phyloP scores from a whole-genome alignment of 1,140 invertebrate species.

The Leptopilina boulardi region DNA sequence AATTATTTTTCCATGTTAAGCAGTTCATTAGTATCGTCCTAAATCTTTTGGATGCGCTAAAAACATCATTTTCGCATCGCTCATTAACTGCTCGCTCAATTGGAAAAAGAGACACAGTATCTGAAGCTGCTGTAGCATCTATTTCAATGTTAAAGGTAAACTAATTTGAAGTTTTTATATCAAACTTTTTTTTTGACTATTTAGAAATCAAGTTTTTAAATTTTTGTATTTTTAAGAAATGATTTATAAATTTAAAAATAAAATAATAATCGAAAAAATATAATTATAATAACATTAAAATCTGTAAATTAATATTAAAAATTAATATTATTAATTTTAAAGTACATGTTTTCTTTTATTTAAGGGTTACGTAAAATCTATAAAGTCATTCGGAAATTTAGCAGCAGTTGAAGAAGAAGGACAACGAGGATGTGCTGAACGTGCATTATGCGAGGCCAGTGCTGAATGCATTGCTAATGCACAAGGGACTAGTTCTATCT shows the following conservation, averaged over 20 bases:
- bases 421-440: conserved; percentile 74
- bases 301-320: too few relatives aligned
- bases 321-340: too few relatives aligned
- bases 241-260: too few relatives aligned
- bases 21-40: conserved; percentile 95
- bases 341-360: conserved; percentile 34
- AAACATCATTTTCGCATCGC: conserved; percentile 93
- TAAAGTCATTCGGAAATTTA: conserved; percentile 75
- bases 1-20: conserved; percentile 49
- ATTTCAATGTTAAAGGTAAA: conserved; percentile 89
- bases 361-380: conserved; percentile 88
- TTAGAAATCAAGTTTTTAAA: too few relatives aligned
- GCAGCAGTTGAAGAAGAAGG: conserved; percentile 88
- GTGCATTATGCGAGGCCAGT: conserved; percentile 89
- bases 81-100: conserved; percentile 87
- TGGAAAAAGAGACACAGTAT: conserved; percentile 89
- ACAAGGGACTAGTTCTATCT: conserved; percentile 86
- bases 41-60: conserved; percentile 91
- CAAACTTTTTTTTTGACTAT: too few relatives aligned
- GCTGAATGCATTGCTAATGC: conserved; percentile 90
- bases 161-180: neutral
- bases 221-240: too few relatives aligned
- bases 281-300: too few relatives aligned
- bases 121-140: conserved; percentile 89
- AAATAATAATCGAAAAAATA: too few relatives aligned